These are phyloP conservation scores for Lasioglossum baleicum DNA, from an alignment of 1,140 invertebrate species.

Conservation along the genomic window DNA sequence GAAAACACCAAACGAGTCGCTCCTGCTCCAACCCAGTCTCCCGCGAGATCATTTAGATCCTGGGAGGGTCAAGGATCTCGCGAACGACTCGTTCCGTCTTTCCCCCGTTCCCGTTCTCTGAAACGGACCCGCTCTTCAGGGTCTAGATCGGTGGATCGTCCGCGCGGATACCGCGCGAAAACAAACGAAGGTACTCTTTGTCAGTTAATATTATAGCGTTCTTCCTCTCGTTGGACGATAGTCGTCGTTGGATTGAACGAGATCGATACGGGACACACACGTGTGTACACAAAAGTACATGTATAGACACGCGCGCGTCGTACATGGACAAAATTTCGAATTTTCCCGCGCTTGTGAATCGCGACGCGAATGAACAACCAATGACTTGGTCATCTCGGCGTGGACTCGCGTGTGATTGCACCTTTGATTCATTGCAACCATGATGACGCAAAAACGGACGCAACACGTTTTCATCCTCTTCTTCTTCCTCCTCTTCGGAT, in stretches of 20 bases:
- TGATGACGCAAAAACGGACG: background rate
- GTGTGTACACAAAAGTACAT: constrained; percentile 13
- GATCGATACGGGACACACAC: constrained; percentile 51
- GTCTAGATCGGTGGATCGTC: background rate
- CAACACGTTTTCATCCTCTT: background rate
- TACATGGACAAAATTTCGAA: constrained; percentile 17
- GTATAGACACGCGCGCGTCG: constrained; percentile 12
- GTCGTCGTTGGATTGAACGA: constrained; percentile 47
- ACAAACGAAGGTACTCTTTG: constrained; percentile 47
- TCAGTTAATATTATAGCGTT: constrained; percentile 42
- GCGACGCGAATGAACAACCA: background rate
- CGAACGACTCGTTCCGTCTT: background rate
- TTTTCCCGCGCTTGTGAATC: background rate
- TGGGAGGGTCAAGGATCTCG: too few relatives aligned
- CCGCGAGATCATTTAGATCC: too few relatives aligned
- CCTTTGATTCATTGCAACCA: background rate
- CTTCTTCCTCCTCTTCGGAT: background rate
- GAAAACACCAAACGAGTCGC: background rate
- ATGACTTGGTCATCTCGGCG: background rate
- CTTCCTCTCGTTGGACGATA: constrained; percentile 25
- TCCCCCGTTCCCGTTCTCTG: background rate
- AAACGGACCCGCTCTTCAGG: background rate
- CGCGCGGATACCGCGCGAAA: constrained; percentile 46
- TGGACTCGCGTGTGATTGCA: background rate
- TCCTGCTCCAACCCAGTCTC: too few relatives aligned